Evolutionary conservation across 30 jellyfish, hydroid and myxozoan species (phyloP), one percentile per base, ranked within the genome.

Genomic region (Aurelia sp.): DNA sequence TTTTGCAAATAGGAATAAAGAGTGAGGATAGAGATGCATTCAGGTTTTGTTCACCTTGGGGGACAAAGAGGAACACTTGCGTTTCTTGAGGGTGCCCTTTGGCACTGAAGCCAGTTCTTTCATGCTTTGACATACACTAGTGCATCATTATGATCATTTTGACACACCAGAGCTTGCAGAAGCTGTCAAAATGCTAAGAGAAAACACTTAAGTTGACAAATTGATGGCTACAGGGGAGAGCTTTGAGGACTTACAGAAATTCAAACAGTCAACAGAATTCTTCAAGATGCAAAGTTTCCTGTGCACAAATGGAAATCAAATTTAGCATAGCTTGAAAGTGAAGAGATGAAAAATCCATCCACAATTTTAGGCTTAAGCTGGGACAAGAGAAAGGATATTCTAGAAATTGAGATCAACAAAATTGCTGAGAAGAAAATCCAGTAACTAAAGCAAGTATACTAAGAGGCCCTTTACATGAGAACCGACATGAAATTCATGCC

Each of bases 71-170:
- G 70, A 72, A 72, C 84, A 72, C 70, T 72, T 72, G 35, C 69
- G 84, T 22, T 72, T 72, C 47, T 5, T 48, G 69, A 72, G 70
- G 53, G 47, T 72, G 50, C 84, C 84, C 35, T 70, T 70, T 72
- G 69, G 84, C 53, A 59, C 50, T 4, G 70, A 72, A 72, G 84
- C 68, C 48, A 13, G 71, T 51, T 37, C 84, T 17, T 72, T 72
- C 68, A 3, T 72, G 84, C 84, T 72, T 2, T 67, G 81, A 41
- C 66, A 11, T 22, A 70, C 62, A 13, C 62, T 37, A 4, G 47
- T 18, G 57, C 17, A 73, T 23, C 85, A 73, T 53, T 73, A 51
- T 73, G 72, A 73, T 16, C 0, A 73, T 5, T 73, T 2, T 73
- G 85, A 48, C 20, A 21, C 11, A 12, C 72, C 73, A 73, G 71